Conservation (phyloP, 2,888 invertebrate genomes). For the Punctoribates punctum region DNA sequence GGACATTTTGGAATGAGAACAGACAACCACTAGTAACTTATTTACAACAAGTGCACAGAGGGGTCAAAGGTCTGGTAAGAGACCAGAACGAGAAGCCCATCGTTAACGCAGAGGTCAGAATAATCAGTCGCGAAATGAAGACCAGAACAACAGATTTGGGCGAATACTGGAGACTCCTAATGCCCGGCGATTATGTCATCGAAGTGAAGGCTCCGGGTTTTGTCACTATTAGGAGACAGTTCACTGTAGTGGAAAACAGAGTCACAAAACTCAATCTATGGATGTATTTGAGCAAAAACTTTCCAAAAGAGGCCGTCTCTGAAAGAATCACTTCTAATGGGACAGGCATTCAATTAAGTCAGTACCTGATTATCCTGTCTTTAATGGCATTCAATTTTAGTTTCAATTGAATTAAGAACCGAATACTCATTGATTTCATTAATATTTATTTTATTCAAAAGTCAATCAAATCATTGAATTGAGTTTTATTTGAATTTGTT, state of each 20-base stretch:
- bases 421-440: too few species aligned
- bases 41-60: conserved; percentile 54
- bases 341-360: not conserved
- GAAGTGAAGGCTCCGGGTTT: conserved; percentile 81
- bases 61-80: conserved; percentile 47
- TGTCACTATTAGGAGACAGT: conserved; percentile 75
- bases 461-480: too few species aligned
- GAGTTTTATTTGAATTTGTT: too few species aligned
- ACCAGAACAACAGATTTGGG: conserved; percentile 79
- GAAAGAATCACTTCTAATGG: not conserved
- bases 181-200: conserved; percentile 80
- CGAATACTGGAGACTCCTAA: conserved; percentile 84
- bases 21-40: conserved; percentile 53
- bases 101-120: conserved; percentile 70
- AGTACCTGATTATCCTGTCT: not conserved
- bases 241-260: conserved; percentile 77
- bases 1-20: conserved; percentile 68
- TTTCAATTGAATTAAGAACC: too few species aligned
- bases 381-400: too few species aligned
- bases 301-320: not conserved
- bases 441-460: too few species aligned
- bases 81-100: conserved; percentile 69
- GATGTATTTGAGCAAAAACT: conserved; percentile 24
- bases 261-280: conserved; percentile 63
- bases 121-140: conserved; percentile 74